Evolutionary conservation across 2,797 vertebrate species (phyloP).

Genomic region (Avahi laniger): DNA sequence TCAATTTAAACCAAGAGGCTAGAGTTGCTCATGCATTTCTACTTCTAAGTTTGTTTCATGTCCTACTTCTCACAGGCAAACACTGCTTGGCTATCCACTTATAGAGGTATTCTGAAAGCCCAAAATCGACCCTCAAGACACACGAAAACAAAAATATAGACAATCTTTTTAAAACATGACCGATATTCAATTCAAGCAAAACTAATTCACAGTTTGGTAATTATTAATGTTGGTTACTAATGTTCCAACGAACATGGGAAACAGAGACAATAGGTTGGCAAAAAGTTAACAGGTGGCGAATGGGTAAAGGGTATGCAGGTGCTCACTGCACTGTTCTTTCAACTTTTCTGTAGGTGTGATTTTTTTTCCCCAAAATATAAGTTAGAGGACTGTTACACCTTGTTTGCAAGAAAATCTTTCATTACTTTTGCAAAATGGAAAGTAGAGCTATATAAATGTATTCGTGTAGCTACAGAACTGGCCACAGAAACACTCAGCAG

Average conservation of each 20-base stretch:
- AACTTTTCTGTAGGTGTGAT: neutral
- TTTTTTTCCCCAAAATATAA: neutral
- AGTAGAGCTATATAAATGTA: neutral
- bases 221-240: neutral
- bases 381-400: neutral
- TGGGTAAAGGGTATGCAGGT: neutral
- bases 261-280: neutral
- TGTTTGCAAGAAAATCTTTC: neutral
- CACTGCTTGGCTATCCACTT: neutral
- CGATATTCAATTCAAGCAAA: neutral
- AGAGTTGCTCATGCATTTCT: neutral
- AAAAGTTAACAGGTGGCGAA: neutral
- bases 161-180: neutral
- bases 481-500: neutral
- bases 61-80: neutral
- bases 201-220: neutral
- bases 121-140: neutral
- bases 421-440: neutral
- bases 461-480: neutral
- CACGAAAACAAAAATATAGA: neutral
- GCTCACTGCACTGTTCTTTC: neutral
- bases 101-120: neutral
- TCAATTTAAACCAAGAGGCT: neutral
- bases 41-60: neutral
- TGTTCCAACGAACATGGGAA: neutral